Conservation (phyloP, 2,113 vertebrate species). For the Sitta europaea region DNA sequence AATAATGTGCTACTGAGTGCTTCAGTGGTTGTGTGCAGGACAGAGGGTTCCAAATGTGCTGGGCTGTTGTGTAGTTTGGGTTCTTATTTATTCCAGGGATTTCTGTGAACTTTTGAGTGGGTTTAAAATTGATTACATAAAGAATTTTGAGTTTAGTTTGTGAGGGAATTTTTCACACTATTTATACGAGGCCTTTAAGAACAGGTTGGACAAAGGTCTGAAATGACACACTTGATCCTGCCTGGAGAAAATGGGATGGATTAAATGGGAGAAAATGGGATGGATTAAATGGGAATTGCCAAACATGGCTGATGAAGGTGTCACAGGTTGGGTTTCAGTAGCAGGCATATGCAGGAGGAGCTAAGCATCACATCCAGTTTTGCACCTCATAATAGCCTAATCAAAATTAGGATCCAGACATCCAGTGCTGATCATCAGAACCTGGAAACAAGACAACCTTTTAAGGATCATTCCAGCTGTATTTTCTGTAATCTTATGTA, state of each 20-base stretch:
- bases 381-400: neutral
- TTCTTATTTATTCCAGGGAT: neutral
- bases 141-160: neutral
- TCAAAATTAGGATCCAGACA: neutral
- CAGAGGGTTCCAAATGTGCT: neutral
- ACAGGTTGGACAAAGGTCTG: neutral
- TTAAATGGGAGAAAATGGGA: neutral
- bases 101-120: neutral
- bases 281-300: constrained; percentile 8
- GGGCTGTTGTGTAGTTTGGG: neutral
- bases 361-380: neutral
- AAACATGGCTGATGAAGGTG: neutral
- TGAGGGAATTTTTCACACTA: neutral
- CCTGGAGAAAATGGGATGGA: neutral
- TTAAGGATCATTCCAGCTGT: neutral
- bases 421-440: neutral
- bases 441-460: neutral
- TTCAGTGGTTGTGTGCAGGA: neutral
- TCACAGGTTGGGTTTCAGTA: neutral
- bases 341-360: neutral
- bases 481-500: neutral
- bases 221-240: neutral
- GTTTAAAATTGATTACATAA: neutral
- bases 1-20: neutral
- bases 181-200: neutral